Evolutionary conservation across 2,797 vertebrate genomes (phyloP).

Genomic region (Trichosurus vulpecula): DNA sequence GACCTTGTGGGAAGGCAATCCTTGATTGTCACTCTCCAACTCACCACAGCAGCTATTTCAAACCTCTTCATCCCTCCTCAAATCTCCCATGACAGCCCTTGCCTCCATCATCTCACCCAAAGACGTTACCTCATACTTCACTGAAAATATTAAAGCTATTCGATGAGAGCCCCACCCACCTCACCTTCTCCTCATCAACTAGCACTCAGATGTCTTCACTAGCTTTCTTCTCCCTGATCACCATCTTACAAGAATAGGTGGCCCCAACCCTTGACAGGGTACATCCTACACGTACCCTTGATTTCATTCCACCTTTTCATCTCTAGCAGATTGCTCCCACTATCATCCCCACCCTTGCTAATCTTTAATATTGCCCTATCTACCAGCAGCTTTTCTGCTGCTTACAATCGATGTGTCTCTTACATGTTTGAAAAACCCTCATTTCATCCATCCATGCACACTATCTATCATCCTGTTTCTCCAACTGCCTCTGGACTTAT

Average conservation of each 20-base stretch:
- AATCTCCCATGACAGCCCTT: background rate
- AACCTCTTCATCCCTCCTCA: too few relatives aligned
- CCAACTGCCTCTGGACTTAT: background rate
- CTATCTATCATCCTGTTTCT: background rate
- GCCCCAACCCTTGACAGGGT: background rate
- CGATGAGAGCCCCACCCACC: background rate
- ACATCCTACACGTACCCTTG: background rate
- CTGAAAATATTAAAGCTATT: background rate
- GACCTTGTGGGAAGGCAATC: too few relatives aligned
- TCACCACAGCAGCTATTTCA: too few relatives aligned
- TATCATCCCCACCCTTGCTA: background rate
- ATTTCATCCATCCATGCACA: background rate
- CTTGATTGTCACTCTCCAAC: too few relatives aligned
- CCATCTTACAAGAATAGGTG: background rate
- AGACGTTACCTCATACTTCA: background rate
- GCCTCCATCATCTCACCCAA: background rate
- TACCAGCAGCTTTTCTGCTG: background rate
- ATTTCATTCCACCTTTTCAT: background rate
- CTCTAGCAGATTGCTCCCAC: background rate
- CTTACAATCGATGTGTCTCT: background rate
- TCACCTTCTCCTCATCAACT: background rate
- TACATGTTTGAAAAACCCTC: background rate
- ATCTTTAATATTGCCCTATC: background rate
- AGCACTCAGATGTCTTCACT: background rate
- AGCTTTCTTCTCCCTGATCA: background rate